Conservation (phyloP, 23 tunicate genomes). For the Clavelina lepadiformis region DNA sequence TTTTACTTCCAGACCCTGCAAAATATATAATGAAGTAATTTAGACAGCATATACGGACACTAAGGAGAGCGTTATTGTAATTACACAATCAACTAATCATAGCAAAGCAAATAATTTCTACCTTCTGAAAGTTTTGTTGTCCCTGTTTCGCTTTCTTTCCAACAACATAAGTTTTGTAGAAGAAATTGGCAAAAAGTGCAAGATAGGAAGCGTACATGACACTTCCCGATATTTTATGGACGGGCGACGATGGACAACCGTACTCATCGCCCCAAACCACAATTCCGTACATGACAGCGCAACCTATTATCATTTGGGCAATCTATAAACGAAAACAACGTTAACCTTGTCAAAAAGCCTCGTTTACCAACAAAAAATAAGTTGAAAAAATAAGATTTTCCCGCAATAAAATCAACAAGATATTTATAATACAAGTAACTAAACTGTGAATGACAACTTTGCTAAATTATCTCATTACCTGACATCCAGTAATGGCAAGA, state of each 20-base stretch:
- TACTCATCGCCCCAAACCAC: constrained; percentile 1
- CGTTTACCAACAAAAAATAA: no score
- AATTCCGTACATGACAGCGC: constrained; percentile 13
- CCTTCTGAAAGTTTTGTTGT: no score
- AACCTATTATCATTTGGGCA: constrained; percentile 79
- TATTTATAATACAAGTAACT: no score
- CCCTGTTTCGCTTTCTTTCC: constrained; percentile 3
- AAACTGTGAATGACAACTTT: not conserved
- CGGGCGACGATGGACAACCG: constrained; percentile 18
- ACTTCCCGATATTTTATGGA: constrained; percentile 30
- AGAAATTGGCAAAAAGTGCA: constrained; percentile 62
- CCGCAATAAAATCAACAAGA: no score
- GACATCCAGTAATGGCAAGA: constrained; percentile 39
- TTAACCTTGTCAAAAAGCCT: no score
- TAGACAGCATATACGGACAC: no score
- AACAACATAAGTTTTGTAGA: constrained; percentile 38
- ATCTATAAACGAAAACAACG: constrained; percentile 39
- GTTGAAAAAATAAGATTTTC: no score
- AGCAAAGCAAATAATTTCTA: no score
- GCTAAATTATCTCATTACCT: constrained; percentile 55
- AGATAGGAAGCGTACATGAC: constrained; percentile 78
- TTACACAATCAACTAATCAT: no score
- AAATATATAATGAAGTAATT: no score
- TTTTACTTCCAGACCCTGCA: no score
- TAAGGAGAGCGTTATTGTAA: no score